Percentiles rank a stretch among this genome's conserved stretches.
Conservation (phyloP, 2,113 vertebrate genomes). For the Bos indicus region DNA sequence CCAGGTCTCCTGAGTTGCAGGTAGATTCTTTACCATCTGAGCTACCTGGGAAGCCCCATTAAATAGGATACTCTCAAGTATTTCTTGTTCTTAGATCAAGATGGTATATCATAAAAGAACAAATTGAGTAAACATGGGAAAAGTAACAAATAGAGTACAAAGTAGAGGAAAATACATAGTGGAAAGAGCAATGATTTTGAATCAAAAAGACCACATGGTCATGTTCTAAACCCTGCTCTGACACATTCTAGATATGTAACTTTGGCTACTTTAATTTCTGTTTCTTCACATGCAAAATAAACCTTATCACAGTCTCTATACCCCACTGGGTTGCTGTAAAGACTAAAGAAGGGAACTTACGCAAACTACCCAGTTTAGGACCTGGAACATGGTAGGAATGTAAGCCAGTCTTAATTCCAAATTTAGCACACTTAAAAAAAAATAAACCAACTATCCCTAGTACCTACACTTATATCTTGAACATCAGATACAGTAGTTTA, state of each 20-base stretch:
- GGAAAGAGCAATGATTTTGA: background rate
- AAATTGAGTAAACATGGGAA: background rate
- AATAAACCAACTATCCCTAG: background rate
- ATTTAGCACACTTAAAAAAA: background rate
- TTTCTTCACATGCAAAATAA: conserved; percentile 14
- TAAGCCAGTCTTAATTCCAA: background rate
- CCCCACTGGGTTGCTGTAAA: background rate
- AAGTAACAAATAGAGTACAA: background rate
- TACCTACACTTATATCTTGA: background rate
- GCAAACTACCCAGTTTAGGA: background rate
- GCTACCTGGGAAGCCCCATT: background rate
- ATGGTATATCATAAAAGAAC: background rate
- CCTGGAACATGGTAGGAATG: background rate
- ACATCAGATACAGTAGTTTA: background rate
- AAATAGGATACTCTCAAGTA: background rate
- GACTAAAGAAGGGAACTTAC: background rate
- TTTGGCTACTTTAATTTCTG: background rate
- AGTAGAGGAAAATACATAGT: background rate
- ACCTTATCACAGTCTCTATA: background rate
- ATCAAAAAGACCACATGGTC: background rate
- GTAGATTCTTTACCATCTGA: background rate
- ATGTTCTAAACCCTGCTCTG: background rate
- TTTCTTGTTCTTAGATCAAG: background rate
- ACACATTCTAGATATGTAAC: background rate
- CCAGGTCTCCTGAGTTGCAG: background rate